Evolutionary conservation across 1,140 invertebrate species (phyloP), one percentile per base, ranked within the genome.

Genomic region (Leucophenga varia): DNA sequence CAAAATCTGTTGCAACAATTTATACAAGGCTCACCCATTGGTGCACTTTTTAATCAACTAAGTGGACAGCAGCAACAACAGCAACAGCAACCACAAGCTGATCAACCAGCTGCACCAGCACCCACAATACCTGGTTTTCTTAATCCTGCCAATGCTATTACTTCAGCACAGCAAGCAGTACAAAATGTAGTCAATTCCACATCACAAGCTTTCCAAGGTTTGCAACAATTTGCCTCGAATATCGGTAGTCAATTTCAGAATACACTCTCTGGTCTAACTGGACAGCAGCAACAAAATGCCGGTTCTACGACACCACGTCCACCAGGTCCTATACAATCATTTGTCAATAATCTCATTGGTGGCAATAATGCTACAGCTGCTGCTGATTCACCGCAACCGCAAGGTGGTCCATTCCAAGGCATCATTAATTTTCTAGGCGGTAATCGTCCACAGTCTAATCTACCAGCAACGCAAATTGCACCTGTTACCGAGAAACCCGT

Each of bases 1-100:
- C 61, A 60, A 19, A 72, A 72, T 51, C 72, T 72, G 43, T 61
- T 72, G 7, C 69, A 72, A 50, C 69, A 72, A 4, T 39, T 72
- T 8, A 72, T 72, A 39, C 69, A 72, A 44, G 72, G 70, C 14
- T 72, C 69, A 0, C 69, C 69, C 1, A 57, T 72, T n/a, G 69
- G 69, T 3, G 57, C 61, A 14, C 70, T 72, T 19, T 48, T 72
- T 3, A 72, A 65, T 38, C 69, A 72, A 47, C 57, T 72, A 41
- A 59, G 64, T 12, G 55, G 57, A 1, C 45, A 60, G 7, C 47
- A 46, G 17, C 59, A 60, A 0, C 61, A 57, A 17, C 59, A 57
- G 22, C 55, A 55, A 17, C 39, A 47, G 3, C 47, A 49, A n/a
- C 40, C 49, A 18, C 56, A 39, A 0, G 52, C 43, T 6, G 39